phyloP scores from a whole-genome alignment of 2,888 invertebrate genomes.

The Thalpophila matura region DNA sequence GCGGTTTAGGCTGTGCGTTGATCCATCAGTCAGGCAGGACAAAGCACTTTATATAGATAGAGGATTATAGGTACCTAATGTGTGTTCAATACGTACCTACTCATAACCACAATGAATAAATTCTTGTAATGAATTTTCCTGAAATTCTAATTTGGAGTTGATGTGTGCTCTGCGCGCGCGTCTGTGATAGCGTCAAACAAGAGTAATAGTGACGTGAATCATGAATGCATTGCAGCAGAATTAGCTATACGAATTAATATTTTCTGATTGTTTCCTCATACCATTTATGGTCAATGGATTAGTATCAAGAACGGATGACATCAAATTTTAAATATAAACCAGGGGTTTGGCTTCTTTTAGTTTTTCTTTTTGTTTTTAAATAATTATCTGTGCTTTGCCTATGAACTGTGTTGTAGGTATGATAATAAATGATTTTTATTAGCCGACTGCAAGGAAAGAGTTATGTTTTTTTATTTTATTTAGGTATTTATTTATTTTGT shows the following conservation, averaged over 20 bases:
- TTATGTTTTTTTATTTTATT: no score
- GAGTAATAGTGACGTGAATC: conserved; percentile 23
- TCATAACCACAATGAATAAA: conserved; percentile 3
- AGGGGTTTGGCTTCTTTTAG: no score
- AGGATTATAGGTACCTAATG: no score
- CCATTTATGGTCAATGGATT: conserved; percentile 4
- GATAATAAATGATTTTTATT: no score
- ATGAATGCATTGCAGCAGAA: conserved; percentile 14
- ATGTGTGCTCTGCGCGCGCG: background rate
- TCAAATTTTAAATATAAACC: background rate
- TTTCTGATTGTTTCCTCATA: conserved; percentile 27
- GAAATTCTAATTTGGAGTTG: conserved; percentile 25
- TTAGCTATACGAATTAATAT: conserved; percentile 16
- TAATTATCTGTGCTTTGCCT: no score
- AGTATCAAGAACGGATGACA: background rate
- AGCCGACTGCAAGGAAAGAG: no score
- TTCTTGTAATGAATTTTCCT: conserved; percentile 37
- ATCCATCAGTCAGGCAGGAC: no score
- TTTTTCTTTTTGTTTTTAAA: no score
- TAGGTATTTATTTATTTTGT: no score
- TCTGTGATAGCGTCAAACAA: conserved; percentile 17
- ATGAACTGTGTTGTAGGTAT: no score
- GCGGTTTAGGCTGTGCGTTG: no score
- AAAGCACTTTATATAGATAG: no score
- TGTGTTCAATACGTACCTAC: background rate